phyloP scores from a whole-genome alignment of 1,140 invertebrate species.

The Aphelenchoides fujianensis region DNA sequence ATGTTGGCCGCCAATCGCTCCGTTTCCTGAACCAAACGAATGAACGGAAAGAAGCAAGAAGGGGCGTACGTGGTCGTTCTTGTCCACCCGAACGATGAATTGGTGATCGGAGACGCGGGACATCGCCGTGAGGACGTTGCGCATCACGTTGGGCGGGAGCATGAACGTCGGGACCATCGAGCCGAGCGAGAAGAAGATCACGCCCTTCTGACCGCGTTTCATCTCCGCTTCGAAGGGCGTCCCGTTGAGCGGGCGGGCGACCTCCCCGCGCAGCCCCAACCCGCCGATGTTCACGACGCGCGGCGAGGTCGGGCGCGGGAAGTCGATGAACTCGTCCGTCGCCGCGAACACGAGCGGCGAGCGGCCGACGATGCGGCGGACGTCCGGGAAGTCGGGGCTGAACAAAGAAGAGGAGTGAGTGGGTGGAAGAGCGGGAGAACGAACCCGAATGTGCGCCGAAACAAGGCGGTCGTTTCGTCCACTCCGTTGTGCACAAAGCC shows the following conservation, averaged over 20 bases:
- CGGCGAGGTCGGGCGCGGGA: constrained; percentile 32
- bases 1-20: neutral
- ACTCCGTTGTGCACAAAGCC: constrained; percentile 34
- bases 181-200: constrained; percentile 38
- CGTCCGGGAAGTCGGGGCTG: constrained; percentile 35
- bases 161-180: constrained; percentile 31
- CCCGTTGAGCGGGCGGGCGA: neutral
- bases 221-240: constrained; percentile 22
- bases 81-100: constrained; percentile 38
- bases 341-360: constrained; percentile 36
- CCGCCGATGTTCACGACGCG: constrained; percentile 41
- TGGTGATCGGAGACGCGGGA: constrained; percentile 34
- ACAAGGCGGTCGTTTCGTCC: constrained; percentile 22
- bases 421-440: neutral
- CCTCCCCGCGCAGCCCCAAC: constrained; percentile 23
- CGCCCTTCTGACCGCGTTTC: constrained; percentile 26
- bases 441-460: constrained; percentile 35
- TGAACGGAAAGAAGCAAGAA: neutral
- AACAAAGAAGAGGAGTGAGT: constrained; percentile 15
- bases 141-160: constrained; percentile 19
- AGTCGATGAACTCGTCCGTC: constrained; percentile 40
- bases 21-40: neutral
- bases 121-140: constrained; percentile 32
- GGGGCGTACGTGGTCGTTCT: constrained; percentile 31
- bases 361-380: constrained; percentile 31